phyloP scores from a whole-genome alignment of 2,797 vertebrate species.

The Clarias pachynema region DNA sequence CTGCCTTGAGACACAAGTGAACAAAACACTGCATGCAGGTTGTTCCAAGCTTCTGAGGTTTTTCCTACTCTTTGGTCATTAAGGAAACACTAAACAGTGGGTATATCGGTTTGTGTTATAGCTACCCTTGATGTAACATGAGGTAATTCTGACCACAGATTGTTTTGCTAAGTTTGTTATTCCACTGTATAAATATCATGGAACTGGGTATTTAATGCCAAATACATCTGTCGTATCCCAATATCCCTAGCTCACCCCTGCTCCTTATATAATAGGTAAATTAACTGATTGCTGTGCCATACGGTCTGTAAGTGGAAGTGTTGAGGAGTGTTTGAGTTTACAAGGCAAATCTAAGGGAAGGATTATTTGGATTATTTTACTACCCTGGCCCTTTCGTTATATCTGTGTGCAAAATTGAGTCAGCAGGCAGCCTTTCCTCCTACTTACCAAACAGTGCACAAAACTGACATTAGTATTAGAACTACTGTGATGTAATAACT shows the following conservation, averaged over 20 bases:
- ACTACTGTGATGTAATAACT: not conserved
- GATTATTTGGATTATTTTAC: constrained; percentile 2
- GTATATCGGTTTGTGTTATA: not conserved
- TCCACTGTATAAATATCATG: constrained; percentile 46
- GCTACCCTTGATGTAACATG: not conserved
- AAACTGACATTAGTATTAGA: not conserved
- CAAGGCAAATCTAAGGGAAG: not conserved
- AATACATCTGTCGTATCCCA: not conserved
- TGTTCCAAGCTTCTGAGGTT: constrained; percentile 59
- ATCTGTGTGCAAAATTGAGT: constrained; percentile 51
- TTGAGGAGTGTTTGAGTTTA: not conserved
- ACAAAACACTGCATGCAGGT: constrained; percentile 68
- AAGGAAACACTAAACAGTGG: constrained; percentile 58
- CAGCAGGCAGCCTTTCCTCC: constrained; percentile 5
- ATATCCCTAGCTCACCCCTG: not conserved
- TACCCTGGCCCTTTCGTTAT: constrained; percentile 42
- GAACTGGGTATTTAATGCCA: constrained; percentile 59
- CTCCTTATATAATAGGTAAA: constrained; percentile 7
- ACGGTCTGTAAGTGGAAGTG: not conserved
- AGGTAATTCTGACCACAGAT: not conserved
- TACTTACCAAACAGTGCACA: constrained; percentile 8
- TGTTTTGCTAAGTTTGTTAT: not conserved
- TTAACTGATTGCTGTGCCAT: not conserved
- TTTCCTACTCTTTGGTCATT: constrained; percentile 57
- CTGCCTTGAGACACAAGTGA: constrained; percentile 50